A percentile compares a stretch with the other conserved stretches of the same genome.
phyloP scores from a whole-genome alignment of 2,888 invertebrate species.

The Cantharis flavilabris region DNA sequence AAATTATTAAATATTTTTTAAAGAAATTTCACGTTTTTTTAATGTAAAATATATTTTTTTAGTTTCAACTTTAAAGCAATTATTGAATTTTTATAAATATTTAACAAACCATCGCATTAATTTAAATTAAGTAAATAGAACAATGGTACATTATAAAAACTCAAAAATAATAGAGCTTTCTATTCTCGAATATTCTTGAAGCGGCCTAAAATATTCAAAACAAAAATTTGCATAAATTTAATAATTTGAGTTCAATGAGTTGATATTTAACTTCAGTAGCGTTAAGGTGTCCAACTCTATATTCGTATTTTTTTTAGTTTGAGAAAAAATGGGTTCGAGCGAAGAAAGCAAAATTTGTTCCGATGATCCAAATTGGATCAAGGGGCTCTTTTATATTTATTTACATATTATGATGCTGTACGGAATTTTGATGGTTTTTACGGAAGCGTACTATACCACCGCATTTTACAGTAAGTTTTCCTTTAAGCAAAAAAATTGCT shows the following conservation, averaged over 20 bases:
- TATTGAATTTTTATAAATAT: neutral
- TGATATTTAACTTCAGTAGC: neutral
- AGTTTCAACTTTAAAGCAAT: neutral
- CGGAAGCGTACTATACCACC: conserved; percentile 44
- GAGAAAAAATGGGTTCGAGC: neutral
- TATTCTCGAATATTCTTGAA: too few relatives aligned
- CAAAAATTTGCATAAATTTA: neutral
- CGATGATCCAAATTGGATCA: conserved; percentile 73
- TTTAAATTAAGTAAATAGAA: neutral
- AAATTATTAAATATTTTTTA: neutral
- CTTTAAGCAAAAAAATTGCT: neutral
- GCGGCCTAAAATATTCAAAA: neutral
- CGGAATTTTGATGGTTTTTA: conserved; percentile 63
- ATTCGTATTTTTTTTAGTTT: neutral
- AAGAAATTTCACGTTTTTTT: neutral
- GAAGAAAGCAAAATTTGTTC: neutral
- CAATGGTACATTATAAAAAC: neutral
- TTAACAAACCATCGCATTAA: neutral
- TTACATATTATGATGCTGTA: conserved; percentile 70
- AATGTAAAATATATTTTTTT: neutral
- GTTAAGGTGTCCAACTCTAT: neutral
- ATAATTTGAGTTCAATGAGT: neutral
- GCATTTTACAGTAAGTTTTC: conserved; percentile 46
- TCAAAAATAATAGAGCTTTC: neutral
- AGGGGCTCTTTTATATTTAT: conserved; percentile 76